phyloP scores from a whole-genome alignment of 1,140 invertebrate species.

The Drosophila kikkawai region DNA sequence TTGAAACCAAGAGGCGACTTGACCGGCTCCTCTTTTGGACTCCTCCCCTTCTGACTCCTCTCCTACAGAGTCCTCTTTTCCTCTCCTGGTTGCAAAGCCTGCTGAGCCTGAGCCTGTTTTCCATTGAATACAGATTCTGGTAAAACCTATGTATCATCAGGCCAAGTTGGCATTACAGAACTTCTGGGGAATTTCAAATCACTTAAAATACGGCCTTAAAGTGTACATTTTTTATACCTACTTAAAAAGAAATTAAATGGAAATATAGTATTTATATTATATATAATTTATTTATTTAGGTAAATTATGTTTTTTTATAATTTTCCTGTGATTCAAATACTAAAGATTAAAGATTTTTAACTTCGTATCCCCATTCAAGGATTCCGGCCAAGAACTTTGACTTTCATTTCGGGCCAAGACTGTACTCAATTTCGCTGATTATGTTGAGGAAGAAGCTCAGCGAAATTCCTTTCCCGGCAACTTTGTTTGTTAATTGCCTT shows the following conservation, averaged over 20 bases:
- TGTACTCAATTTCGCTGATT: conserved; percentile 2
- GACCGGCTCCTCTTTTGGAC: not conserved
- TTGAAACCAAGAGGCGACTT: conserved; percentile 49
- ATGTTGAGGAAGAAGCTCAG: not conserved
- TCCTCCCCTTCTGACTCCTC: no score
- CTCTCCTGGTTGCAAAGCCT: not conserved
- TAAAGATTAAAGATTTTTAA: not conserved
- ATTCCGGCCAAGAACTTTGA: not conserved
- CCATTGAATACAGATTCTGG: not conserved
- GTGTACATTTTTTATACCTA: not conserved
- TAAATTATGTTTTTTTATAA: no score
- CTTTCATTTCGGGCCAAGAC: not conserved
- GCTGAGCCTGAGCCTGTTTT: not conserved
- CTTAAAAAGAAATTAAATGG: not conserved
- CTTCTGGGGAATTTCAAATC: not conserved
- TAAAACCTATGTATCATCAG: no score
- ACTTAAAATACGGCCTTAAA: no score
- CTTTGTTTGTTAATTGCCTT: conserved; percentile 49
- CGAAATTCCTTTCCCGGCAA: not conserved
- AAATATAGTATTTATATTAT: not conserved
- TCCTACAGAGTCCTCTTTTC: not conserved
- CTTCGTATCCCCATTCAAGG: not conserved
- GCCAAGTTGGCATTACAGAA: not conserved
- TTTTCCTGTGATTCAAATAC: not conserved
- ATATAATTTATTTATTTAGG: no score